Conservation (phyloP, 2,888 invertebrate species). For the Sinotaia quadrata region DNA sequence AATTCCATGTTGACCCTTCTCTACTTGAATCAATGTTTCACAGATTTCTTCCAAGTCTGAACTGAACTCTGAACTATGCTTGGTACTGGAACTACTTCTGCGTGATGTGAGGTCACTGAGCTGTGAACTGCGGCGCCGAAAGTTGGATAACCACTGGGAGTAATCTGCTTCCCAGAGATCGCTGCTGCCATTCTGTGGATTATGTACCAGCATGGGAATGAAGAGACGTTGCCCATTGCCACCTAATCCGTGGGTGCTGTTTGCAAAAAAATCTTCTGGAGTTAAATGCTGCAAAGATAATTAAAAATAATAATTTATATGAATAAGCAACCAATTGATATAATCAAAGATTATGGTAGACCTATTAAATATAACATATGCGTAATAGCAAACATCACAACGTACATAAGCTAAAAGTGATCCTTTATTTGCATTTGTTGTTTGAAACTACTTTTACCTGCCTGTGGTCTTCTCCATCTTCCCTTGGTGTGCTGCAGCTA, state of each 20-base stretch:
- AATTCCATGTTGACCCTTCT: conserved; percentile 57
- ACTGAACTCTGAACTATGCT: conserved; percentile 66
- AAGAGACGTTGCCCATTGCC: conserved; percentile 20
- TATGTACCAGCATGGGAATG: conserved; percentile 1
- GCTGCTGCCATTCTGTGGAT: conserved; percentile 29
- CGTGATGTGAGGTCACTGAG: conserved; percentile 65
- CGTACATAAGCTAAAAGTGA: too few species aligned
- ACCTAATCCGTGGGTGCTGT: background rate
- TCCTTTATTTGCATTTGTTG: too few species aligned
- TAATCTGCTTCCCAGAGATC: conserved; percentile 57
- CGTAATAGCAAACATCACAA: too few species aligned
- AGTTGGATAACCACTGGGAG: conserved; percentile 56
- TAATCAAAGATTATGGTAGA: too few species aligned
- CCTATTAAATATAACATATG: too few species aligned
- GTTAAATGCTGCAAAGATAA: background rate
- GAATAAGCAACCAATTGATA: too few species aligned
- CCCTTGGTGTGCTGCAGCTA: too few species aligned
- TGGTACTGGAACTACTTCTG: conserved; percentile 74
- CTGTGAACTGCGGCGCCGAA: conserved; percentile 66
- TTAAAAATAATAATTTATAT: too few species aligned
- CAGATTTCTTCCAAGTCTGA: conserved; percentile 68
- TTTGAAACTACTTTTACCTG: too few species aligned
- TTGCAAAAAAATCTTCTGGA: background rate
- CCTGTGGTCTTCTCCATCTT: too few species aligned
- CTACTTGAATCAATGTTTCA: conserved; percentile 46